phyloP scores from a whole-genome alignment of 2,113 vertebrate genomes.

The Miniopterus natalensis region DNA sequence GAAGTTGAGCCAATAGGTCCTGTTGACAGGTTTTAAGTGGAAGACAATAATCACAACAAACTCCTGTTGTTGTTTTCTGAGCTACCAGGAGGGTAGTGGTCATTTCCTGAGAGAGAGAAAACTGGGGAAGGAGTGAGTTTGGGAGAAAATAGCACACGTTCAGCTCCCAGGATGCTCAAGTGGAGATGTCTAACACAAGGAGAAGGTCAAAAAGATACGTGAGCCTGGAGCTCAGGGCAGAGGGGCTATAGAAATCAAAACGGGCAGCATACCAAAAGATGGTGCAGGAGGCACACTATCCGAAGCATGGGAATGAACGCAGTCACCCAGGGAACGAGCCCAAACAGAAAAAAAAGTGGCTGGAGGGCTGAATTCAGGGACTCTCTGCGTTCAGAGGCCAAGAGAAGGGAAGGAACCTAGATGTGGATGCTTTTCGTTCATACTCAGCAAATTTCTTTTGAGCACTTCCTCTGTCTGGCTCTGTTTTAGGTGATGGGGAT shows the following conservation, averaged over 20 bases:
- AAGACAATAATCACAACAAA: background rate
- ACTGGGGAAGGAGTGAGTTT: background rate
- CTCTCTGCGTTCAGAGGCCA: background rate
- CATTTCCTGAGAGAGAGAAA: background rate
- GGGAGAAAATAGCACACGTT: background rate
- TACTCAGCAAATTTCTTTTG: background rate
- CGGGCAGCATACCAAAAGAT: background rate
- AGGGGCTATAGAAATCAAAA: background rate
- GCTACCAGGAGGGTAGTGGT: background rate
- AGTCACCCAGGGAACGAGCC: background rate
- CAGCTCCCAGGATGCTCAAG: background rate
- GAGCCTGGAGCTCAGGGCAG: background rate
- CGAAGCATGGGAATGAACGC: accelerated
- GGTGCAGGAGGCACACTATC: accelerated
- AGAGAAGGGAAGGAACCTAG: too few species aligned
- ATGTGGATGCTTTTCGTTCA: background rate
- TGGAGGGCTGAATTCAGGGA: background rate
- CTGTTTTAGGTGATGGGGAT: background rate
- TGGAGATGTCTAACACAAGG: background rate
- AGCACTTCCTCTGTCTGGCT: background rate
- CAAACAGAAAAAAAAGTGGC: background rate
- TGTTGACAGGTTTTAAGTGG: background rate
- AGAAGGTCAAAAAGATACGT: background rate
- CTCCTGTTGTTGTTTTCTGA: background rate
- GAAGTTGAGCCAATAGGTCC: background rate